Percentiles rank a stretch among this genome's conserved stretches.
phyloP scores from a whole-genome alignment of 2,113 vertebrate species.

The Strix uralensis region DNA sequence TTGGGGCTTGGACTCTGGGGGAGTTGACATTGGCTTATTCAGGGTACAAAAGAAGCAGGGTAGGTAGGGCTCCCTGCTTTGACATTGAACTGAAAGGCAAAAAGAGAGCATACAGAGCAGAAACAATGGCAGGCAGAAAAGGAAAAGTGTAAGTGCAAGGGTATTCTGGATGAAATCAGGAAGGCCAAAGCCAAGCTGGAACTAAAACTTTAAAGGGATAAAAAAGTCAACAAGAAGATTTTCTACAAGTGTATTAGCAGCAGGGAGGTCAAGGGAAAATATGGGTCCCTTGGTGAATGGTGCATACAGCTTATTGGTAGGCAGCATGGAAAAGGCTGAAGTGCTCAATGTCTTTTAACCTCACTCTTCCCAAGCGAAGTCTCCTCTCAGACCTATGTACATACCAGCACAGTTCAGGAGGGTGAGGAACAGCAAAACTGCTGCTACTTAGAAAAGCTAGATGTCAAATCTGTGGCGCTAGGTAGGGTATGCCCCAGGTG shows the following conservation, averaged over 20 bases:
- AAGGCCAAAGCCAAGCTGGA: not conserved
- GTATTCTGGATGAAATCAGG: not conserved
- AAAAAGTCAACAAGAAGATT: not conserved
- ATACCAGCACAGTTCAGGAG: not conserved
- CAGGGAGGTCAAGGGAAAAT: not conserved
- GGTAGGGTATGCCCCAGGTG: not conserved
- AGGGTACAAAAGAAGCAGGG: not conserved
- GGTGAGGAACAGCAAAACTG: not conserved
- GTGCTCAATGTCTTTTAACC: not conserved
- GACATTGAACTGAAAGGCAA: not conserved
- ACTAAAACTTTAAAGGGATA: not conserved
- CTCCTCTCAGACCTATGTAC: not conserved
- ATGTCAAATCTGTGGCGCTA: not conserved
- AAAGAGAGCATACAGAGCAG: not conserved
- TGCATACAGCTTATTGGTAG: not conserved
- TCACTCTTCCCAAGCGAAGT: not conserved
- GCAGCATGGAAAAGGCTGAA: not conserved
- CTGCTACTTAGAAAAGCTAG: not conserved
- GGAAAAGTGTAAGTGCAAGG: not conserved
- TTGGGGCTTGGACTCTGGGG: not conserved
- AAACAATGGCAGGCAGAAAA: not conserved
- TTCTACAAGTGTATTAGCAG: not conserved
- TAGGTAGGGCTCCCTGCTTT: not conserved
- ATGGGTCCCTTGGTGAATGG: not conserved
- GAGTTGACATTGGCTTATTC: not conserved